Base-by-base conservation (phyloP, 1,140 invertebrate species). In the Venustaconcha ellipsiformis region DNA sequence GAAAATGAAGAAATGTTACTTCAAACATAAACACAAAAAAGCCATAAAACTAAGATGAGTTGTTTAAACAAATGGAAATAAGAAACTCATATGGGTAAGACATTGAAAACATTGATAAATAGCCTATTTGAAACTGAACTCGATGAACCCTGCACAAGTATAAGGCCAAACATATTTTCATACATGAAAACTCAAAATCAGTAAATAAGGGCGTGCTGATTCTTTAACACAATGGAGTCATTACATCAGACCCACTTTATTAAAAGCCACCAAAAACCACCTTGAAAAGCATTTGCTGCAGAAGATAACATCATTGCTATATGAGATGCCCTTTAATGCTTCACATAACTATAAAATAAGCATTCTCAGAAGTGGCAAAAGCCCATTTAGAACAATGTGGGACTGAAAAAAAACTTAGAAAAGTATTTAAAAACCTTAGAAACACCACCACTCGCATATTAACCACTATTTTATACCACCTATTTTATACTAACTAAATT, bases 131-230 rank as follows among this genome's bases (percentile, higher is more conserved):
- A 64, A 23, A 30, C 67, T 23, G 74, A 75, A 62, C 56, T 0
- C 3, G 74, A 57, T 37, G 64, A 72, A 37, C 15, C 64, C 6
- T 11, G 37, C n/a, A 37, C 26, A 59, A 23, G 56, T 14, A 64
- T 20, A n/a, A 58, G 64, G n/a, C 60, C 17, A 11, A 26, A 57
- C 72, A 72, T 68, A 56, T 78, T 72, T 23, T 72, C 76, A 26
- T 78, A 74, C 23, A 78, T 78, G 58, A 78, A 74, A 67, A 6
- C 48, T 13, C 12, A 67, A 57, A 67, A 66, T 60, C 48, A 67
- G 55, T 74, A 58, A 58, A 18, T 17, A 48, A 30, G 17, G 66
- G 13, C 20, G 57, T 74, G 13, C 58, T 56, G 30, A 56, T 63
- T 23, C 48, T 72, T 18, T 57, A 48, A 57, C 48, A 76, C 37